Evolutionary conservation across 2,113 vertebrate genomes (phyloP).

Genomic region (Cololabis saira): DNA sequence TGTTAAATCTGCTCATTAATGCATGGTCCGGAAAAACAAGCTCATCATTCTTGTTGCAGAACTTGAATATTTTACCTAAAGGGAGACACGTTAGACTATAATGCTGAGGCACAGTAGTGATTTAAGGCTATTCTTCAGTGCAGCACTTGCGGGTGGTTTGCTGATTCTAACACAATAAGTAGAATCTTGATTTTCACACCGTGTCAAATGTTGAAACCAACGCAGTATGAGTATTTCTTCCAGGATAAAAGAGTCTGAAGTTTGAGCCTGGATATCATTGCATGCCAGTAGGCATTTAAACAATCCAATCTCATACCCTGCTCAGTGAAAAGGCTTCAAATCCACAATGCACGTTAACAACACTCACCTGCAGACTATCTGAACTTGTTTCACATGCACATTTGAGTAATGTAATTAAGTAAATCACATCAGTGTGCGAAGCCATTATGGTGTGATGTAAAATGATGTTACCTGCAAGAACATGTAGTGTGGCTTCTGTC

Average conservation of each 20-base stretch:
- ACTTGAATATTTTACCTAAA: slow-evolving; percentile 18
- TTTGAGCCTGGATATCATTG: slow-evolving; percentile 7
- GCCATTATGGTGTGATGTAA: slow-evolving; percentile 58
- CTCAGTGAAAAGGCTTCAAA: slow-evolving; percentile 6
- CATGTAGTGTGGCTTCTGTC: slow-evolving; percentile 52
- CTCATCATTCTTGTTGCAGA: slow-evolving; percentile 16
- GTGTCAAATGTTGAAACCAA: neutral
- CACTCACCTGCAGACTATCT: neutral
- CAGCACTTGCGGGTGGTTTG: neutral
- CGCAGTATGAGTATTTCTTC: slow-evolving; percentile 8
- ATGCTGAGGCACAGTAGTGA: neutral
- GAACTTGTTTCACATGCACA: no score
- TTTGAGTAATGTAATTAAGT: no score
- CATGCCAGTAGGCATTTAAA: neutral
- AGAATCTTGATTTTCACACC: slow-evolving; percentile 1
- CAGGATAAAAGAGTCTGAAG: slow-evolving; percentile 23
- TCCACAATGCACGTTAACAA: slow-evolving; percentile 31
- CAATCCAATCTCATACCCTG: neutral
- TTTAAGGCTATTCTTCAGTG: slow-evolving; percentile 21
- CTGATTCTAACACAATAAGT: neutral
- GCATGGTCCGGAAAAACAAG: slow-evolving; percentile 13
- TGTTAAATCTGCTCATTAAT: neutral
- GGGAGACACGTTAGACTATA: slow-evolving; percentile 20
- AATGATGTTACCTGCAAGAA: slow-evolving; percentile 68
- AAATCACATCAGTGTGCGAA: slow-evolving; percentile 55